Conservation (phyloP, 2,797 vertebrate species). For the Brachymystax lenok region DNA sequence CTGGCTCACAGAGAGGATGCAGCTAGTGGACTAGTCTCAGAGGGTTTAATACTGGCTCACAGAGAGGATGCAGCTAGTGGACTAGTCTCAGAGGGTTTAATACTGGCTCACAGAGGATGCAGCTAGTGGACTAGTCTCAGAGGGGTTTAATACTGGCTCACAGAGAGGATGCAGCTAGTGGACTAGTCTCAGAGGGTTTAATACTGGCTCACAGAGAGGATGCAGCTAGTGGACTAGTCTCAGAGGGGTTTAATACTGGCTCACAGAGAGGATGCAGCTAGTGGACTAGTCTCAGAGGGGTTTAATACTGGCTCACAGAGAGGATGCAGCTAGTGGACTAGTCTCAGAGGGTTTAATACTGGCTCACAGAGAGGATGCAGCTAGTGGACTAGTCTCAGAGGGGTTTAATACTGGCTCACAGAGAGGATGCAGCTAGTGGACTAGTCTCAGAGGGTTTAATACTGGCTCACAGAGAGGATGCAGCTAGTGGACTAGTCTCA, state of each 20-base stretch:
- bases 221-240: conserved; percentile 4
- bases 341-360: conserved; percentile 14
- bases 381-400: conserved; percentile 14
- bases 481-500: conserved; percentile 9
- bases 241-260: not conserved
- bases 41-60: conserved; percentile 3
- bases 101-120: not conserved
- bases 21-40: conserved; percentile 12
- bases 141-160: conserved; percentile 4
- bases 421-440: not conserved
- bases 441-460: conserved; percentile 15
- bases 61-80: too few relatives aligned
- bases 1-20: not conserved
- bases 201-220: not conserved
- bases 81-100: conserved; percentile 15
- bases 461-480: not conserved
- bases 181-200: conserved; percentile 17
- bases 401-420: conserved; percentile 2
- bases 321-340: too few relatives aligned
- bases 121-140: conserved; percentile 14
- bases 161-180: not conserved
- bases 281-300: conserved; percentile 18
- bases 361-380: not conserved
- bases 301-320: not conserved
- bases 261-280: not conserved